These are phyloP conservation scores for Prunella himalayana DNA, from an alignment of 2,113 vertebrate genomes.

Conservation along the genomic window DNA sequence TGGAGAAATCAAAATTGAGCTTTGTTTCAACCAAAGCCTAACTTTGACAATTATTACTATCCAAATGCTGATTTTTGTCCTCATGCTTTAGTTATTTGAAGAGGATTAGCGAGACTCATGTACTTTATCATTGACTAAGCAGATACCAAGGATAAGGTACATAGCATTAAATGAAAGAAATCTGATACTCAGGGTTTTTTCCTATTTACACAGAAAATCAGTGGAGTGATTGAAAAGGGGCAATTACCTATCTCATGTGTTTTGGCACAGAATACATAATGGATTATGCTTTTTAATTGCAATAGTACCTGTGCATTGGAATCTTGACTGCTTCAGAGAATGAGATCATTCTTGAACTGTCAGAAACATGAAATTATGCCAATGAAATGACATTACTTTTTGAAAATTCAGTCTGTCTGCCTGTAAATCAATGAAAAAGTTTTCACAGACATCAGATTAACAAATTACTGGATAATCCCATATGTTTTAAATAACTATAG, in stretches of 20 bases:
- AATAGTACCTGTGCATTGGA: background rate
- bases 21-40: background rate
- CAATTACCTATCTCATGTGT: background rate
- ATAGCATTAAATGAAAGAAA: background rate
- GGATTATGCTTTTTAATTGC: background rate
- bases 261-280: background rate
- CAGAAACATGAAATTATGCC: background rate
- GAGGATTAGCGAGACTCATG: background rate
- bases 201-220: background rate
- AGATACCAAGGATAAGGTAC: background rate
- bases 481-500: background rate
- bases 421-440: background rate
- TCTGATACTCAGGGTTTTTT: background rate
- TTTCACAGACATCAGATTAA: background rate
- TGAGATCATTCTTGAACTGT: background rate
- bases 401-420: background rate
- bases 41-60: background rate
- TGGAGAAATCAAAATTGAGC: background rate
- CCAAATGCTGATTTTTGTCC: background rate
- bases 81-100: background rate
- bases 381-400: background rate
- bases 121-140: background rate
- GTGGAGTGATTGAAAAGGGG: background rate
- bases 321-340: background rate
- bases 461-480: background rate